Base-by-base conservation (phyloP, 2,797 vertebrate genomes). In the Mormyrops boulengeri region DNA sequence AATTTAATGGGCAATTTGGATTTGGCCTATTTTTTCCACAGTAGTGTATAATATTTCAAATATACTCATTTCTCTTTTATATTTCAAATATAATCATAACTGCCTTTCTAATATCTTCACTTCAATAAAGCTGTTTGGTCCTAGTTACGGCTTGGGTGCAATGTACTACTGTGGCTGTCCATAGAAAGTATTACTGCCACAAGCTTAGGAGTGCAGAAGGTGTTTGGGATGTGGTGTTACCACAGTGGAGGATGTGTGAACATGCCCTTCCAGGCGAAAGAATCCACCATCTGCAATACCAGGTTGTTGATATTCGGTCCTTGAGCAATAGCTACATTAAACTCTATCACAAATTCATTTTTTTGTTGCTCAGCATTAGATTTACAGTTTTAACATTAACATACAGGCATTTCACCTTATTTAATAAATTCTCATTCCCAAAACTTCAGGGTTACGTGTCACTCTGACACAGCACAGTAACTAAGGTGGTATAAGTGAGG, bases 161-260 rank as follows among this genome's bases (percentile, higher is more conserved):
- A 80, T 44, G 5, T 17, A 44, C 38, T 41, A 9, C 73, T 80
- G 38, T 17, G 19, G 7, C 38, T 80, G 38, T 44, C 17, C 14
- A n/a, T 17, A 80, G 7, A 14, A 80, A 41, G 5, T 19, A 38
- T 34, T 50, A 87, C 30, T 50, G 11, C 38, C 0, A 44, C 60
- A 85, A 26, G 8, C 22, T 69, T 52, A 87, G 14, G 53, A 14
- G 26, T 17, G 12, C 11, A 88, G 7, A 34, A 17, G n/a, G 41
- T 0, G 6, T 85, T n/a, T 80, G 5, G 17, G 73, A 50, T 50
- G 94, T 92, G 73, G 47, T 47, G 93, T 92, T 87, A 96, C 96
- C 96, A 97, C 88, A 97, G 93, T 30, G 96, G 96, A 11, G 96
- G 92, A 91, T 92, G 93, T 90, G 90, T 93, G 85, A 96, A 92